Conservation (phyloP, 2,888 invertebrate genomes). For the Cerastis rubricosa region DNA sequence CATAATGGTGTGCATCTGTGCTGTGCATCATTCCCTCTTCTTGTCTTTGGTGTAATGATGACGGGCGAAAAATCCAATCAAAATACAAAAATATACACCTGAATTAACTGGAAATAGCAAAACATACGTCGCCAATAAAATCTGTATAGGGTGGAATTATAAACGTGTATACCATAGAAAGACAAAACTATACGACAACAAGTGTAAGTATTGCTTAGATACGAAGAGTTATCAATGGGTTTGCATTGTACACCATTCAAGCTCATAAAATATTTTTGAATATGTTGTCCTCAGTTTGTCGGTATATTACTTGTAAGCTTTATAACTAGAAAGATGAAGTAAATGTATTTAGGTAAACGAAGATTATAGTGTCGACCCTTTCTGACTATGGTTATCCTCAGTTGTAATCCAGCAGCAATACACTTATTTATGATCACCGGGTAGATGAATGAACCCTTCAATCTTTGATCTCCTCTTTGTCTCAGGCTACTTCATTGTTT, state of each 20-base stretch:
- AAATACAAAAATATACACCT: constrained; percentile 50
- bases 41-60: constrained; percentile 40
- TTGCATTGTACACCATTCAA: neutral
- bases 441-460: neutral
- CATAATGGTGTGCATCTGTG: too few species aligned
- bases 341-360: neutral
- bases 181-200: neutral
- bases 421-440: neutral
- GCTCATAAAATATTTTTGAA: neutral
- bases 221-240: neutral
- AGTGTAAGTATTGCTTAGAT: constrained; percentile 23
- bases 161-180: constrained; percentile 5
- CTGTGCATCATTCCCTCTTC: neutral
- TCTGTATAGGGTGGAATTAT: constrained; percentile 11
- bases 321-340: neutral
- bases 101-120: constrained; percentile 16
- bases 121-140: neutral
- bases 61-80: constrained; percentile 59
- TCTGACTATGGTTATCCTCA: neutral
- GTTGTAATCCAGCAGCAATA: neutral
- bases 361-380: neutral
- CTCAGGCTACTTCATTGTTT: too few species aligned
- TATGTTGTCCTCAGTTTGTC: neutral
- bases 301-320: neutral
- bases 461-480: neutral